Conservation (phyloP, 2,888 invertebrate species). For the Tipula vernalis region DNA sequence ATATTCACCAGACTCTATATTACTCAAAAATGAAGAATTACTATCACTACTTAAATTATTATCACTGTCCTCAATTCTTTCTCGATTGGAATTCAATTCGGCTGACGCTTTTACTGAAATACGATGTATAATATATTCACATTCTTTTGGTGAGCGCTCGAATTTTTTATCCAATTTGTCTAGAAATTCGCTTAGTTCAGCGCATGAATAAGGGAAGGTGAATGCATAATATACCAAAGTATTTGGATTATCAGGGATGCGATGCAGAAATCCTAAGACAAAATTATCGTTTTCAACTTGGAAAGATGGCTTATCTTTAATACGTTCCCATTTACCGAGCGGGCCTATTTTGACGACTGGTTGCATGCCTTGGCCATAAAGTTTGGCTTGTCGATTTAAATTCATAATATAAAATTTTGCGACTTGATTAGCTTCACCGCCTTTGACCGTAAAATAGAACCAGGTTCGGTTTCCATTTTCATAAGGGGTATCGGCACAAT, state of each 20-base stretch:
- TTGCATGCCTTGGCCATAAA: slow-evolving; percentile 84
- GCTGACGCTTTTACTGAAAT: background rate
- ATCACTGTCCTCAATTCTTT: background rate
- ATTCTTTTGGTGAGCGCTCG: slow-evolving; percentile 13
- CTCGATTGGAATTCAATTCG: background rate
- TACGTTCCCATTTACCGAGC: slow-evolving; percentile 70
- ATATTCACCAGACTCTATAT: background rate
- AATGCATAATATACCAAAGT: slow-evolving; percentile 78
- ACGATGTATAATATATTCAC: background rate
- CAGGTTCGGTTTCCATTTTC: slow-evolving; percentile 85
- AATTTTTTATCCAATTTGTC: slow-evolving; percentile 47
- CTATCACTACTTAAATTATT: background rate
- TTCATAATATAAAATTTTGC: slow-evolving; percentile 77
- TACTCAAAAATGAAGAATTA: background rate
- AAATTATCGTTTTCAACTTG: slow-evolving; percentile 58
- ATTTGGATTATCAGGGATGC: slow-evolving; percentile 53
- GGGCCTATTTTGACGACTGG: slow-evolving; percentile 69
- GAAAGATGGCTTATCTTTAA: slow-evolving; percentile 58
- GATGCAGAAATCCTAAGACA: slow-evolving; percentile 59
- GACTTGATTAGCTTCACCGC: slow-evolving; percentile 39
- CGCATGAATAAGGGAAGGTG: slow-evolving; percentile 80
- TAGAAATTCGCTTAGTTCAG: slow-evolving; percentile 63
- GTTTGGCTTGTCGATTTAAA: slow-evolving; percentile 78
- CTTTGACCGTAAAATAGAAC: slow-evolving; percentile 77
- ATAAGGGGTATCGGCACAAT: slow-evolving; percentile 75